A percentile compares a stretch with the other conserved stretches of the same genome.
phyloP scores from a whole-genome alignment of 53 echinoderm and acorn worm species.

The Glandiceps talaboti region DNA sequence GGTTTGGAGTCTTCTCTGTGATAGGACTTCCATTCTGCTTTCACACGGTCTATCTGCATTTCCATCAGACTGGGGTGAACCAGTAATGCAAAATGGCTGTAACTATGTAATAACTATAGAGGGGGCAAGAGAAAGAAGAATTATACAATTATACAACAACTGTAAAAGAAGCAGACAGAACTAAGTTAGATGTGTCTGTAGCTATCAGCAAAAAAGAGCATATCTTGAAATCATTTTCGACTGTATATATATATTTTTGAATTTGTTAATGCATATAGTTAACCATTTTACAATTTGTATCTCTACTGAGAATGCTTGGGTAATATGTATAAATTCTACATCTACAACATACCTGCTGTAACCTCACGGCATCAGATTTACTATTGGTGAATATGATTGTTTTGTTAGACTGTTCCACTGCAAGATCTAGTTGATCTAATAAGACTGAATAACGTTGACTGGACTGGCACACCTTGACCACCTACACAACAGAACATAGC shows the following conservation, averaged over 20 bases:
- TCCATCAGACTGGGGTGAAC: conserved; percentile 50
- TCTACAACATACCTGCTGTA: conserved; percentile 41
- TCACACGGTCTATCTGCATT: conserved; percentile 45
- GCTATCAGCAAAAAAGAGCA: neutral
- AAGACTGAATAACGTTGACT: conserved; percentile 11
- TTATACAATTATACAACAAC: neutral
- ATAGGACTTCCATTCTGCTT: conserved; percentile 49
- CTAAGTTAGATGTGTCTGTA: neutral
- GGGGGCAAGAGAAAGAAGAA: too few relatives aligned
- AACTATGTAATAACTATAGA: conserved; percentile 10
- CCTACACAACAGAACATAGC: too few relatives aligned
- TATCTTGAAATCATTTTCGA: too few relatives aligned
- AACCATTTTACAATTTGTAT: too few relatives aligned
- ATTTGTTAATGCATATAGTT: too few relatives aligned
- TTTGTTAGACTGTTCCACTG: neutral
- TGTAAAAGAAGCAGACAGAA: neutral
- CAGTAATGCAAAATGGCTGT: conserved; percentile 54
- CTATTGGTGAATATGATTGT: conserved; percentile 27
- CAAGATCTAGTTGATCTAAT: conserved; percentile 17
- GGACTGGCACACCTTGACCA: conserved; percentile 11
- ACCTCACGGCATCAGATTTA: conserved; percentile 21
- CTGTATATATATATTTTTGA: too few relatives aligned
- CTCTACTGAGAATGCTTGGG: too few relatives aligned
- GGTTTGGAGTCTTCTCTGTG: conserved; percentile 73
- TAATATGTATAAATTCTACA: too few relatives aligned